Percentiles rank a stretch among this genome's conserved stretches.
Conservation (phyloP, 2,113 vertebrate genomes). For the Scytalopus superciliaris region DNA sequence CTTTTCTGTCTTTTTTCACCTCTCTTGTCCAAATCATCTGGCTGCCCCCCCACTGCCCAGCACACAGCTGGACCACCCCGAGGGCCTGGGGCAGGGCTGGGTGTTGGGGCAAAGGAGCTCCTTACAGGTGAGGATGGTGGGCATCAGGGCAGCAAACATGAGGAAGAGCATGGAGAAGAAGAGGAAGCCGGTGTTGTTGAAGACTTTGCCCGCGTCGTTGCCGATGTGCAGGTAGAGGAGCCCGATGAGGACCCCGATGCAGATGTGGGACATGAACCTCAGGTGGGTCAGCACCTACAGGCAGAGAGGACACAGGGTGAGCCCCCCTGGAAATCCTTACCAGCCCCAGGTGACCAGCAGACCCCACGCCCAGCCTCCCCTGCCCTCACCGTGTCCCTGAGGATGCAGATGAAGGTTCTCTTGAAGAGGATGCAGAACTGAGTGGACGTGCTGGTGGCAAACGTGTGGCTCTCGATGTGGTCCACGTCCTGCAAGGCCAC, state of each 20-base stretch:
- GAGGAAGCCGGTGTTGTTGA: constrained; percentile 98
- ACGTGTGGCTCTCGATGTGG: constrained; percentile 92
- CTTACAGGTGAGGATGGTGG: constrained; percentile 98
- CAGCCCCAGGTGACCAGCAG: neutral
- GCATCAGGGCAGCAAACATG: constrained; percentile 98
- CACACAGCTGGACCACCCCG: neutral
- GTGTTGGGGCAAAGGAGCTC: neutral
- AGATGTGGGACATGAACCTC: constrained; percentile 92
- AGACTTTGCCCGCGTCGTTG: constrained; percentile 95
- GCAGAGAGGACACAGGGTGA: neutral
- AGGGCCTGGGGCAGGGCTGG: rapidly evolving
- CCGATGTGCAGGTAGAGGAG: constrained; percentile 97
- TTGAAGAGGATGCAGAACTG: constrained; percentile 98
- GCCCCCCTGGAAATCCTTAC: neutral
- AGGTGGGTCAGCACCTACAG: constrained; percentile 93
- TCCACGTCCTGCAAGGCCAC: constrained; percentile 77
- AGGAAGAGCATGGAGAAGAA: constrained; percentile 99
- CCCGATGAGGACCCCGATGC: constrained; percentile 92
- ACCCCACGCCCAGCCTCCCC: neutral
- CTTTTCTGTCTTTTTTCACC: neutral
- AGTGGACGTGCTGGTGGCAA: constrained; percentile 91
- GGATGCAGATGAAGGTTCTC: constrained; percentile 92
- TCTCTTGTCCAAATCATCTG: neutral
- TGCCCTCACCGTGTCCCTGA: constrained; percentile 88
- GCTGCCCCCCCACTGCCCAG: neutral